These are phyloP conservation scores for Argopecten irradians DNA, from an alignment of 1,140 invertebrate genomes.

Conservation along the genomic window DNA sequence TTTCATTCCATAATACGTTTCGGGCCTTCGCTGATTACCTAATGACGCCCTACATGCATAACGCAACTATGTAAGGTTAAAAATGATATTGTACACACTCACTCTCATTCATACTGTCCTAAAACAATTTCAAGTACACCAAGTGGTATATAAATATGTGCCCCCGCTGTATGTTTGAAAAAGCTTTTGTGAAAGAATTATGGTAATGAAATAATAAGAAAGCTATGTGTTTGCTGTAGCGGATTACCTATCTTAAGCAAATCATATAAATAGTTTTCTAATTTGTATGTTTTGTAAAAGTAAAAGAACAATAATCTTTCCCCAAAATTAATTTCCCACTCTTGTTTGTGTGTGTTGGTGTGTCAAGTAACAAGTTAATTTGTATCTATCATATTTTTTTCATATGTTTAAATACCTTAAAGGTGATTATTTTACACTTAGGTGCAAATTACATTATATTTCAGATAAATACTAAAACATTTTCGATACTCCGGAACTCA, in stretches of 20 bases:
- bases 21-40: background rate
- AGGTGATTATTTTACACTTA: background rate
- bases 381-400: no score
- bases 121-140: background rate
- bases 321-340: no score
- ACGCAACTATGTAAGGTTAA: no score
- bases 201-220: background rate
- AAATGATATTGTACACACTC: background rate
- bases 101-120: background rate
- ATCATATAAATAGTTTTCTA: background rate
- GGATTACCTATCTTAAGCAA: background rate
- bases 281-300: background rate
- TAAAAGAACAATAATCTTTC: background rate
- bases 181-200: background rate
- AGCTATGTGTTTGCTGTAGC: background rate
- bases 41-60: no score
- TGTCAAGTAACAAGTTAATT: no score
- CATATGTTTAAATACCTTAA: background rate
- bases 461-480: background rate
- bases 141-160: no score
- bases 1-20: no score
- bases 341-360: no score
- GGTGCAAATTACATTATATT: background rate
- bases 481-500: background rate
- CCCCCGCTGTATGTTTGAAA: background rate